Base-by-base conservation (phyloP, 2,888 invertebrate genomes). In the Aelia acuminata region DNA sequence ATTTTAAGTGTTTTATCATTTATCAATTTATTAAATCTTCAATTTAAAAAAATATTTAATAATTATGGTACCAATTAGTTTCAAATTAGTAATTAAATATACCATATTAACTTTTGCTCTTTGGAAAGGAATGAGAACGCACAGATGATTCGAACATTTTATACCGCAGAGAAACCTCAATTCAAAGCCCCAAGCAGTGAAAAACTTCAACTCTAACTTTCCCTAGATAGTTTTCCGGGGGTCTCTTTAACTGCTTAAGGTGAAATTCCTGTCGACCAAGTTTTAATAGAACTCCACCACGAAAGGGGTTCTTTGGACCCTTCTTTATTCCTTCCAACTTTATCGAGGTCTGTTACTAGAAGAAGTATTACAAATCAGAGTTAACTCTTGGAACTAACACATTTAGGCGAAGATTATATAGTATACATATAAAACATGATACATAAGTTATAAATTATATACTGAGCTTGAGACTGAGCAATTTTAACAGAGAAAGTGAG, bases 201-300 rank as follows among this genome's bases (percentile, higher is more conserved):
- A 70, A 70, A 70, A 70, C 63, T 70, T 20, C 31, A 10, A 31
- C 63, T 35, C 63, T 35, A 35, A 70, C 63, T 70, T 31, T 35
- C 63, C 63, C 63, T 18, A 35, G 35, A 70, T 70, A 70, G 63
- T 70, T 70, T 31, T 35, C 31, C n/a, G n/a, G n/a, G 63, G 63
- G 63, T 70, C 63, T 7, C 31, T 70, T 70, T 70, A 70, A 70
- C 31, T 70, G 63, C 63, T 35, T 70, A 70, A 70, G 63, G 63
- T 70, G 63, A 70, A 70, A 70, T 35, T 31, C 63, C 63, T 70
- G 1, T 20, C 63, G 63, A 18, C 63, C 63, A 70, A 70, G 18
- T 70, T 70, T 70, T 70, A 70, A 70, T 70, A 70, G 63, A 70
- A 70, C 63, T 35, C 63, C 63, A 35, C 2, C 63, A 70, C 63